These are phyloP conservation scores for Tychaedon coryphoeus DNA, from an alignment of 2,113 vertebrate genomes.

Conservation along the genomic window DNA sequence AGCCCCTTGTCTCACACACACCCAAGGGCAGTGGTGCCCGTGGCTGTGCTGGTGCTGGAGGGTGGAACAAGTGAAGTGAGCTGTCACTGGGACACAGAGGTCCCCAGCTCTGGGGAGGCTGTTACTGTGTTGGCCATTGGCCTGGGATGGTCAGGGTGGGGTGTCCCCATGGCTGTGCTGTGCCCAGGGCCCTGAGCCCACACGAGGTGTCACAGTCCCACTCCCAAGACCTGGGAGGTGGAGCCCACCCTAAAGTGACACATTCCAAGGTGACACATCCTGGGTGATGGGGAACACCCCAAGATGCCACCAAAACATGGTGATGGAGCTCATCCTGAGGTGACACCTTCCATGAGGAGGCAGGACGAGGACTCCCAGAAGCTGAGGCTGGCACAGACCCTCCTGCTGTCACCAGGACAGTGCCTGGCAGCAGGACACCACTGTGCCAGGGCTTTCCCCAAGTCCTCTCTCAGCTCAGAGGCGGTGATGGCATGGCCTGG, in stretches of 20 bases:
- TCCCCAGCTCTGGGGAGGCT: neutral
- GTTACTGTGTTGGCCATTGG: neutral
- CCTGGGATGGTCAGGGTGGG: too few species aligned
- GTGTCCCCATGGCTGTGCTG: neutral
- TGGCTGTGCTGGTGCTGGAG: neutral
- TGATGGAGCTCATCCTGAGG: neutral
- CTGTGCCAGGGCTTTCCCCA: neutral
- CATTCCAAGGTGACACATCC: neutral
- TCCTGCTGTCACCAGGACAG: neutral
- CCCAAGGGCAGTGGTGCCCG: accelerated
- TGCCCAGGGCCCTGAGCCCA: neutral
- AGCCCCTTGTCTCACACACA: neutral
- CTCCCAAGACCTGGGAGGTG: neutral
- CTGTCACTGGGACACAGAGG: neutral
- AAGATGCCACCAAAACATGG: accelerated
- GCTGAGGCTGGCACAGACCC: neutral
- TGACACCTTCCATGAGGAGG: neutral
- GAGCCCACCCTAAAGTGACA: neutral
- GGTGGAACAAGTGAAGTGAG: neutral
- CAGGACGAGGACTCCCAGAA: neutral
- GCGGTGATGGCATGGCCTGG: accelerated
- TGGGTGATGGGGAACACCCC: neutral
- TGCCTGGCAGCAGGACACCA: neutral
- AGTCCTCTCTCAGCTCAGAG: neutral
- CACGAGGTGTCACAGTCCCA: neutral